Conservation (phyloP, 2,888 invertebrate species). For the Alloplasta piceator region DNA sequence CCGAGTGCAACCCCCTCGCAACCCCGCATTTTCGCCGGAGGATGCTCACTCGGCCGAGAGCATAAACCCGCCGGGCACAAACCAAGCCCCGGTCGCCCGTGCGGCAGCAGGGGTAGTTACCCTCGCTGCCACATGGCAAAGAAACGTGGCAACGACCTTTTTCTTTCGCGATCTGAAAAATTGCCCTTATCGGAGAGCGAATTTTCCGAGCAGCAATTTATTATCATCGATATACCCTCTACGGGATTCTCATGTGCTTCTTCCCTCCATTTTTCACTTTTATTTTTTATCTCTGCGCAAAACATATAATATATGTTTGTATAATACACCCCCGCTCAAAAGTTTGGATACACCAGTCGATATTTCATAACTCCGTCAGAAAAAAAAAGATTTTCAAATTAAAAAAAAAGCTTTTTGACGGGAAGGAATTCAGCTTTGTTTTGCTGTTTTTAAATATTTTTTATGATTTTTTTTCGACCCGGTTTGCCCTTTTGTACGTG, state of each 20-base stretch:
- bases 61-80: neutral
- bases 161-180: slow-evolving; percentile 47
- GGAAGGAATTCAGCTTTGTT: too few species aligned
- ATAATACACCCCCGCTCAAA: too few species aligned
- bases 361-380: too few species aligned
- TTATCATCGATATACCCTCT: slow-evolving; percentile 35
- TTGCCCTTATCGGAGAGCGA: slow-evolving; percentile 47
- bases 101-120: neutral
- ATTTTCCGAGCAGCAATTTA: slow-evolving; percentile 51
- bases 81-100: neutral
- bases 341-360: too few species aligned
- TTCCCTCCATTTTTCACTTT: neutral
- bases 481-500: too few species aligned
- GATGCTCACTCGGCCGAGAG: slow-evolving; percentile 12
- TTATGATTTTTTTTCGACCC: too few species aligned
- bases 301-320: too few species aligned
- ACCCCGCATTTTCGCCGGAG: slow-evolving; percentile 7
- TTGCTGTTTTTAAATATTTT: too few species aligned
- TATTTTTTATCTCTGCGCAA: neutral
- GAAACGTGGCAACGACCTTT: slow-evolving; percentile 24
- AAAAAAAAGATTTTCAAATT: too few species aligned
- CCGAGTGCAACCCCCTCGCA: slow-evolving; percentile 4
- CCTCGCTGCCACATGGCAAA: neutral
- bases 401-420: too few species aligned
- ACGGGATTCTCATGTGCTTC: neutral